Evolutionary conservation across 2,113 vertebrate genomes (phyloP).

Genomic region (Pontoporia blainvillei): DNA sequence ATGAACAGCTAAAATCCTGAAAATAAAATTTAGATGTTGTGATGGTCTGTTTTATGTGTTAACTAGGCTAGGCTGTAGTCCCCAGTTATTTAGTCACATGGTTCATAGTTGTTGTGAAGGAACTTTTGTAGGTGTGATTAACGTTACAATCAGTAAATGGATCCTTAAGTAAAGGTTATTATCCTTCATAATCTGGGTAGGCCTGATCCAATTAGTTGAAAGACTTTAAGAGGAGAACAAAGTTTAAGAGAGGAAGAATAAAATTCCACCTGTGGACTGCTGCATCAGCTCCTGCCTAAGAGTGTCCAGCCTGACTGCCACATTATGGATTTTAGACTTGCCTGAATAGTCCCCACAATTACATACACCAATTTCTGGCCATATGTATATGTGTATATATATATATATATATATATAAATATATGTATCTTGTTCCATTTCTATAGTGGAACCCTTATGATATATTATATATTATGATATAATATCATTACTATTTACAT

Average conservation of each 20-base stretch:
- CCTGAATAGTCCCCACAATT: not conserved
- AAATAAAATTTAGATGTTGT: not conserved
- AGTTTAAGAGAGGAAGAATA: not conserved
- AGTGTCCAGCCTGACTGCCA: not conserved
- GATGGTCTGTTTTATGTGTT: not conserved
- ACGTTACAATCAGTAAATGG: not conserved
- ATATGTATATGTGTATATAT: not conserved
- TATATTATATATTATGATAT: not conserved
- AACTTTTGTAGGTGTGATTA: not conserved
- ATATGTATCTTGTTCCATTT: not conserved
- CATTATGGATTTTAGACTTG: not conserved
- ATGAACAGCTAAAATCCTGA: not conserved
- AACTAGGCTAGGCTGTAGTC: not conserved
- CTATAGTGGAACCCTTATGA: not conserved
- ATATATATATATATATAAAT: no score
- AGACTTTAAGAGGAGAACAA: not conserved
- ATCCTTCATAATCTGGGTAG: not conserved
- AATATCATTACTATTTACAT: not conserved
- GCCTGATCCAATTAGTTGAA: not conserved
- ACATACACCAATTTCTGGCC: not conserved
- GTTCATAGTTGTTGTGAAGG: not conserved
- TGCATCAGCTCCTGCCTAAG: not conserved
- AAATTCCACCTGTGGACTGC: fast-evolving
- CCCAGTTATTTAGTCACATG: not conserved
- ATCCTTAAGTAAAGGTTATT: not conserved